Evolutionary conservation across 2,797 vertebrate genomes (phyloP).

Genomic region (Benthosema pterotum): DNA sequence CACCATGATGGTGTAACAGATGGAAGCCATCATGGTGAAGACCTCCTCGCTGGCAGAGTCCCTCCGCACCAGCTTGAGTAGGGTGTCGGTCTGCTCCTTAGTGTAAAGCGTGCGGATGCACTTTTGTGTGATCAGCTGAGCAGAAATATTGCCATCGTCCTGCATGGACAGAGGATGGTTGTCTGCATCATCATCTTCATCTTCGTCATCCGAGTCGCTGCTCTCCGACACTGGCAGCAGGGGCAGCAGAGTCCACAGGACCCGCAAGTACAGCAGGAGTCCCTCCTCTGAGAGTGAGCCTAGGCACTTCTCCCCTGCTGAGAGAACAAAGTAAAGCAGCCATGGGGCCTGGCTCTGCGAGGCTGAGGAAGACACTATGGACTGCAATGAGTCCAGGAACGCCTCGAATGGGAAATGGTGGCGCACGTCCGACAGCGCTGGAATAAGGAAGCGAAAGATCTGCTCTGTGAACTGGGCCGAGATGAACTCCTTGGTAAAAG

Average conservation of each 20-base stretch:
- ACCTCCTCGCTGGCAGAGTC: conserved; percentile 95
- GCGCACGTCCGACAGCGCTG: conserved; percentile 88
- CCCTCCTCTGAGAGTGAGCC: conserved; percentile 91
- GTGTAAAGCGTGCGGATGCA: conserved; percentile 95
- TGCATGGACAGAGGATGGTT: conserved; percentile 73
- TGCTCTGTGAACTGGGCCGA: conserved; percentile 94
- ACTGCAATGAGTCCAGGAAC: conserved; percentile 90
- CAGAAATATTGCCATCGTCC: conserved; percentile 91
- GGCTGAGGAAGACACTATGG: conserved; percentile 68
- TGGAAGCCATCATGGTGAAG: conserved; percentile 96
- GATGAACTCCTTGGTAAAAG: conserved; percentile 95
- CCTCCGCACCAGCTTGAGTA: conserved; percentile 95
- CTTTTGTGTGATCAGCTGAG: conserved; percentile 90
- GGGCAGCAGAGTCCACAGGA: conserved; percentile 89
- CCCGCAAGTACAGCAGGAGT: conserved; percentile 89
- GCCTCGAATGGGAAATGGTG: conserved; percentile 90
- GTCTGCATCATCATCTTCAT: conserved; percentile 85
- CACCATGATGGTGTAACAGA: conserved; percentile 98
- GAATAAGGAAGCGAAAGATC: conserved; percentile 94
- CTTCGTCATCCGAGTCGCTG: conserved; percentile 95
- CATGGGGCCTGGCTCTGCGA: conserved; percentile 84
- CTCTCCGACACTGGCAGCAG: conserved; percentile 87
- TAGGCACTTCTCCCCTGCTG: conserved; percentile 89
- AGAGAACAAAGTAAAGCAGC: conserved; percentile 96
- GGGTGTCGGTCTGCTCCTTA: conserved; percentile 93